A percentile compares a stretch with the other conserved stretches of the same genome.
These are phyloP conservation scores for Platyrinchus mystaceus DNA, from an alignment of 2,797 vertebrate species.

Conservation along the genomic window DNA sequence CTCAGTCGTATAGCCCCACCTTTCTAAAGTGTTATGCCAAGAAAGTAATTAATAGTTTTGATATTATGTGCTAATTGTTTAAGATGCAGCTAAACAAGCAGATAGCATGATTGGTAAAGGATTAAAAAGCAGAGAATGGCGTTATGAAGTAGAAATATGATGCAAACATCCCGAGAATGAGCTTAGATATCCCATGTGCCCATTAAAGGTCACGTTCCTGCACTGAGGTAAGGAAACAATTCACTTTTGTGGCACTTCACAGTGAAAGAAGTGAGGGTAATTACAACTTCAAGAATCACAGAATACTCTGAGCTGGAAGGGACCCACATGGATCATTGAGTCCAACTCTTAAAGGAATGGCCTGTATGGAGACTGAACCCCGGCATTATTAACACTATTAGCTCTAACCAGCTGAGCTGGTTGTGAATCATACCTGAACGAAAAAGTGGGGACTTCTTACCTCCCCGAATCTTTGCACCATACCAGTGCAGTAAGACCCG, in stretches of 20 bases:
- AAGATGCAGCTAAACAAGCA: not conserved
- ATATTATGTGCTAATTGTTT: not conserved
- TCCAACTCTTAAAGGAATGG: too few relatives aligned
- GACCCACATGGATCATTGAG: too few relatives aligned
- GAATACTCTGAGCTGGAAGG: not conserved
- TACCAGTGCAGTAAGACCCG: fast-evolving
- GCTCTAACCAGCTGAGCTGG: not conserved
- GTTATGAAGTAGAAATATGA: fast-evolving
- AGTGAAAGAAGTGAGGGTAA: not conserved
- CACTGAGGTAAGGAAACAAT: fast-evolving
- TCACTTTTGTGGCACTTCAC: fast-evolving
- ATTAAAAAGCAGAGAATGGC: not conserved
- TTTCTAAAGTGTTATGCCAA: not conserved
- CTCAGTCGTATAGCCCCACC: not conserved
- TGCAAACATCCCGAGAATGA: not conserved
- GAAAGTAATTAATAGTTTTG: not conserved
- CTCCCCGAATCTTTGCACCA: not conserved
- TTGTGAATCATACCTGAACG: not conserved
- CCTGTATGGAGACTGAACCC: not conserved
- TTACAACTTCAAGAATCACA: not conserved
- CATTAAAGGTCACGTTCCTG: fast-evolving
- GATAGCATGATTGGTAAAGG: not conserved
- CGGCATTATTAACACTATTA: not conserved
- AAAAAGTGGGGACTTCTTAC: not conserved
- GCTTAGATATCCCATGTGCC: not conserved